Conservation (phyloP, 2,113 vertebrate genomes). For the Pollachius pollachius region DNA sequence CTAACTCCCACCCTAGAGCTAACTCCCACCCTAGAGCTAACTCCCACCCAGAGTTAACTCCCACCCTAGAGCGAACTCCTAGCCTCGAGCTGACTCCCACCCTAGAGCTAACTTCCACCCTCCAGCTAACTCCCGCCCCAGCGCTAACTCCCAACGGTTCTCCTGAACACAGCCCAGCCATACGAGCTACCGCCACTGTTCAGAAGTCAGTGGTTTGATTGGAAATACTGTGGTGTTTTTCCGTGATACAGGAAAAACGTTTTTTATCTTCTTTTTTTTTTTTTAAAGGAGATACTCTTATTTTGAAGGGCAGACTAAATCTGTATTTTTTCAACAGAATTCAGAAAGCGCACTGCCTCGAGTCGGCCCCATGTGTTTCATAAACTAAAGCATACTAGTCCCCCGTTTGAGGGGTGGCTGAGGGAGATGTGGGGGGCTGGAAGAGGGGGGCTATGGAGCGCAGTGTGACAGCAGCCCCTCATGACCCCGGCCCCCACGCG, state of each 20-base stretch:
- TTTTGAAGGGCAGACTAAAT: not conserved
- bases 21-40: conserved; percentile 58
- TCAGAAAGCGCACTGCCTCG: too few relatives aligned
- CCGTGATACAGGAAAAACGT: not conserved
- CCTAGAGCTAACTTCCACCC: conserved; percentile 51
- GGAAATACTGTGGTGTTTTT: not conserved
- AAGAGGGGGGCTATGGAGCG: too few relatives aligned
- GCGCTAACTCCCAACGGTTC: not conserved
- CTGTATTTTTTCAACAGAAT: too few relatives aligned
- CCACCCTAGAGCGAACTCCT: conserved; percentile 35
- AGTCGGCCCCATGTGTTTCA: too few relatives aligned
- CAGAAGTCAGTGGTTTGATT: conserved; percentile 21
- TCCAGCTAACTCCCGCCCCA: too few relatives aligned
- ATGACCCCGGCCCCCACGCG: too few relatives aligned
- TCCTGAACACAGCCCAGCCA: conserved; percentile 54
- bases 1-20: conserved; percentile 4
- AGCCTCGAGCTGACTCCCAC: conserved; percentile 51
- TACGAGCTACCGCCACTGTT: conserved; percentile 57
- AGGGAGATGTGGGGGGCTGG: too few relatives aligned
- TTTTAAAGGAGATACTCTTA: not conserved
- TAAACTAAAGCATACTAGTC: too few relatives aligned
- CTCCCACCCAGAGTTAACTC: too few relatives aligned
- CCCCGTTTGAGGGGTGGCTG: too few relatives aligned
- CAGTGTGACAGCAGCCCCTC: too few relatives aligned
- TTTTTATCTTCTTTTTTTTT: not conserved